Percentiles rank a stretch among this genome's conserved stretches.
Evolutionary conservation across 2,797 vertebrate genomes (phyloP).

Genomic region (Neostethus bicornis): DNA sequence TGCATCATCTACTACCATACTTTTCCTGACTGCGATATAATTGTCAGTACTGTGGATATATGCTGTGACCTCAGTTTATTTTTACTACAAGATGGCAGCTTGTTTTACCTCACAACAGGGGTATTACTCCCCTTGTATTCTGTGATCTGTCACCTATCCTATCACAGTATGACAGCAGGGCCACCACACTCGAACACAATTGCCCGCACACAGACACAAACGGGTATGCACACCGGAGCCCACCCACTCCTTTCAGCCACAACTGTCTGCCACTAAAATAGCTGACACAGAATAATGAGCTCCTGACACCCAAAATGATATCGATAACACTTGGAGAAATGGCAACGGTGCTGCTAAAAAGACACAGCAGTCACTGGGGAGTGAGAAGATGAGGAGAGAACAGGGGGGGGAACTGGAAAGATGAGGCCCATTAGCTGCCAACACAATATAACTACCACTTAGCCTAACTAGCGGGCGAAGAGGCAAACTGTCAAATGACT

Average conservation of each 20-base stretch:
- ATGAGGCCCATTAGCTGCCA: constrained; percentile 74
- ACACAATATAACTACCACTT: constrained; percentile 72
- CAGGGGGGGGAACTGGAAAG: constrained; percentile 56
- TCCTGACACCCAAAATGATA: constrained; percentile 77
- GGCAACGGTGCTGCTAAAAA: constrained; percentile 75
- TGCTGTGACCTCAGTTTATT: constrained; percentile 68
- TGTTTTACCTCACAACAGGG: constrained; percentile 68
- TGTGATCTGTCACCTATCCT: constrained; percentile 68
- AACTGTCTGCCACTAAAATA: constrained; percentile 71
- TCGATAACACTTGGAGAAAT: constrained; percentile 74
- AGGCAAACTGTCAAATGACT: constrained; percentile 67
- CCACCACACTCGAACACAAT: constrained; percentile 50
- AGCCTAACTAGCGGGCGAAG: constrained; percentile 63
- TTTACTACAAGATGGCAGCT: constrained; percentile 75
- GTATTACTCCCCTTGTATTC: constrained; percentile 44
- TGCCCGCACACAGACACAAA: constrained; percentile 43
- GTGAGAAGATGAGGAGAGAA: constrained; percentile 56
- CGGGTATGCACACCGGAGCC: constrained; percentile 37
- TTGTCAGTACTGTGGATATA: constrained; percentile 31
- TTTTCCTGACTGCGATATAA: constrained; percentile 36
- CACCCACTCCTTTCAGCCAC: constrained; percentile 54
- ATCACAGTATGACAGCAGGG: constrained; percentile 69
- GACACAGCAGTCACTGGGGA: constrained; percentile 67
- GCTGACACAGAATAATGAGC: constrained; percentile 81
- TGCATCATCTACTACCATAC: constrained; percentile 38